A percentile compares a stretch with the other conserved stretches of the same genome.
phyloP scores from a whole-genome alignment of 2,797 vertebrate genomes.

The Siniperca obscura region DNA sequence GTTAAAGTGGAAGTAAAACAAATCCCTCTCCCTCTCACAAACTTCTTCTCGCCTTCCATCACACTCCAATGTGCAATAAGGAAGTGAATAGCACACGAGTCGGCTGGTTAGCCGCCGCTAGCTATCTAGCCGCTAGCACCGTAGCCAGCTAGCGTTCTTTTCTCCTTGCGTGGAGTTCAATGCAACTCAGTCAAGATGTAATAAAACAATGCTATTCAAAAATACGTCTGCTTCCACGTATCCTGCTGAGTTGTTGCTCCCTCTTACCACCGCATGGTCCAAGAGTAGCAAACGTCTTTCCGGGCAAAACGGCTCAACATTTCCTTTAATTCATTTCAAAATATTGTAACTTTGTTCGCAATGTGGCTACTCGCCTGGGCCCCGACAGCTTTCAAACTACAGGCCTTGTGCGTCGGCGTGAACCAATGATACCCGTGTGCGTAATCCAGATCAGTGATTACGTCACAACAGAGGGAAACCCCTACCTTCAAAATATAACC shows the following conservation, averaged over 20 bases:
- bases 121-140: conserved; percentile 47
- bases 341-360: conserved; percentile 72
- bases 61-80: conserved; percentile 80
- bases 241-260: not conserved
- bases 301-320: conserved; percentile 8
- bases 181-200: conserved; percentile 75
- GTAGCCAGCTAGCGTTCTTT: conserved; percentile 71
- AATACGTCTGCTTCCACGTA: conserved; percentile 9
- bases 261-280: not conserved
- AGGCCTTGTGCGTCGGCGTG: conserved; percentile 75
- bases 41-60: conserved; percentile 82
- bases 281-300: not conserved
- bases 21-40: conserved; percentile 58
- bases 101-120: conserved; percentile 52
- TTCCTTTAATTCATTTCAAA: conserved; percentile 38
- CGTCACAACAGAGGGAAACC: conserved; percentile 78
- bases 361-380: conserved; percentile 69
- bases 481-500: conserved; percentile 51
- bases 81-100: conserved; percentile 82
- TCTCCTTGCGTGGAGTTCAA: conserved; percentile 73
- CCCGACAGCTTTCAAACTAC: conserved; percentile 78
- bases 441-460: conserved; percentile 58
- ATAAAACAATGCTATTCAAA: conserved; percentile 60
- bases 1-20: conserved; percentile 39
- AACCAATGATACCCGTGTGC: conserved; percentile 71